These are phyloP conservation scores for Pristionchus arcanus DNA, from an alignment of 2,888 invertebrate species.

Conservation along the genomic window DNA sequence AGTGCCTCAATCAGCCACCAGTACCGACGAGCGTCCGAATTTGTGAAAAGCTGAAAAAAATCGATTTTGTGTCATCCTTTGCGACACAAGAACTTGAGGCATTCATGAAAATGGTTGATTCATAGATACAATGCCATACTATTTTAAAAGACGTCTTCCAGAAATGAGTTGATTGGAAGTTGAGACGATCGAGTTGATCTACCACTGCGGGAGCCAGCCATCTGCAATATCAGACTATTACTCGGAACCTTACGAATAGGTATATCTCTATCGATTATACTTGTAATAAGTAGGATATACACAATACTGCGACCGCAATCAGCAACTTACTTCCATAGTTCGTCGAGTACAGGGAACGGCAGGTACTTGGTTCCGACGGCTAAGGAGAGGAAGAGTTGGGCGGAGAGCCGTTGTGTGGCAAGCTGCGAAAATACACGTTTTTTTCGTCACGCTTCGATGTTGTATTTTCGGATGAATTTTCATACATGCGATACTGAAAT, in stretches of 20 bases:
- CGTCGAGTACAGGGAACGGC: conserved; percentile 59
- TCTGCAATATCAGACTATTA: too few species aligned
- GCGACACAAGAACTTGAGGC: background rate
- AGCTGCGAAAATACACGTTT: conserved; percentile 51
- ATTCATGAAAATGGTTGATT: background rate
- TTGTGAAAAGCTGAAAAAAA: conserved; percentile 41
- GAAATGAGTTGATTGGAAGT: background rate
- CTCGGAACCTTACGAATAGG: too few species aligned
- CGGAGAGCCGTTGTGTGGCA: conserved; percentile 60
- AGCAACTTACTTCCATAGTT: conserved; percentile 61
- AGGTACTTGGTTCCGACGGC: conserved; percentile 61
- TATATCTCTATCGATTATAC: too few species aligned
- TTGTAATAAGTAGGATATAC: too few species aligned
- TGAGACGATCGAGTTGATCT: background rate
- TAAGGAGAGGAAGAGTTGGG: conserved; percentile 63
- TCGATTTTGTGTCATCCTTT: background rate
- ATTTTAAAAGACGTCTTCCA: conserved; percentile 19
- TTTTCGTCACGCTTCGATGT: background rate
- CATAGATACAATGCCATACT: background rate
- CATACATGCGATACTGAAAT: too few species aligned
- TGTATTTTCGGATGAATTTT: too few species aligned
- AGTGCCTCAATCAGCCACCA: conserved; percentile 66
- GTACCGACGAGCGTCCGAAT: conserved; percentile 61
- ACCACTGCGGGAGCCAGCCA: conserved; percentile 50
- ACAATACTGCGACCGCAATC: too few species aligned